Conservation (phyloP, 2,888 invertebrate genomes). For the Nebria brevicollis region DNA sequence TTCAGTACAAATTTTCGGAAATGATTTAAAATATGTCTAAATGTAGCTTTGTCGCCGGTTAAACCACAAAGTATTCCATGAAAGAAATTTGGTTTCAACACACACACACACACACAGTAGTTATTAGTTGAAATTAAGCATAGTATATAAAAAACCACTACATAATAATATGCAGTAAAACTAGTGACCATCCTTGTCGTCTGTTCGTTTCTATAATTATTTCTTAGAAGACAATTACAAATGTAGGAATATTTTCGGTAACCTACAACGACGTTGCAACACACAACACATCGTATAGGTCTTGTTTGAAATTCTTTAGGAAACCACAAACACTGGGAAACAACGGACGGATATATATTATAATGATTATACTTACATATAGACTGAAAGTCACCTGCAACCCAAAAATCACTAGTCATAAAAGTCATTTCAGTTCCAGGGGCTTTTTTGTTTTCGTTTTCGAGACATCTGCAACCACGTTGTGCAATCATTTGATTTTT, state of each 20-base stretch:
- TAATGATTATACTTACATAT: slow-evolving; percentile 14
- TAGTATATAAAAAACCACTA: background rate
- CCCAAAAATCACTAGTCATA: background rate
- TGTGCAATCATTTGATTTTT: too few relatives aligned
- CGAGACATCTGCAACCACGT: too few relatives aligned
- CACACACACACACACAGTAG: slow-evolving; percentile 5
- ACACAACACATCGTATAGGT: slow-evolving; percentile 15
- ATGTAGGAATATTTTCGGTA: slow-evolving; percentile 38
- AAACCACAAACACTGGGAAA: slow-evolving; percentile 36
- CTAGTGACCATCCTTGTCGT: slow-evolving; percentile 30
- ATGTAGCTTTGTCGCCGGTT: too few relatives aligned
- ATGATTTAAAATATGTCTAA: too few relatives aligned
- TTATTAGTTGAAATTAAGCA: slow-evolving; percentile 39
- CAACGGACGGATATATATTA: background rate
- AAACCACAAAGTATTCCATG: slow-evolving; percentile 19
- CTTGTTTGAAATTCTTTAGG: slow-evolving; percentile 37
- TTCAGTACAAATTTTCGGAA: too few relatives aligned
- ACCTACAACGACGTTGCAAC: background rate
- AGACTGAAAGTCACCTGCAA: background rate
- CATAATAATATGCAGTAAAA: slow-evolving; percentile 44
- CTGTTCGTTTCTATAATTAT: slow-evolving; percentile 36
- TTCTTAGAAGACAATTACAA: slow-evolving; percentile 42
- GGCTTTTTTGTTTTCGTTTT: too few relatives aligned
- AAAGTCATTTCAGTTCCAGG: background rate
- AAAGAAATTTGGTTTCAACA: slow-evolving; percentile 38